A percentile compares a stretch with the other conserved stretches of the same genome.
phyloP scores from a whole-genome alignment of 1,140 invertebrate species.

The Atta colombica region DNA sequence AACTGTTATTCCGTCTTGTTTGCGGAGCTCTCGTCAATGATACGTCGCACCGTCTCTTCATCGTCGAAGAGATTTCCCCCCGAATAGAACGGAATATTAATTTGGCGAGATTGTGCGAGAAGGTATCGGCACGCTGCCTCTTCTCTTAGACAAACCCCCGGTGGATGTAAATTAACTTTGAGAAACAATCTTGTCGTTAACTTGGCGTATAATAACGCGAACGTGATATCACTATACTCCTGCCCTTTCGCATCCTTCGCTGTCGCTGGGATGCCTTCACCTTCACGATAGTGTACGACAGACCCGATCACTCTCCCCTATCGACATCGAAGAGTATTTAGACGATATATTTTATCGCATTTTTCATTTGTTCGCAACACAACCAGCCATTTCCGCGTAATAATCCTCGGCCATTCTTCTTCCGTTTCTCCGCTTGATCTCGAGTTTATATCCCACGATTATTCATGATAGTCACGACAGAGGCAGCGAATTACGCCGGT shows the following conservation, averaged over 20 bases:
- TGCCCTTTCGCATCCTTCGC: slow-evolving; percentile 54
- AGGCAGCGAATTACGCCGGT: not conserved
- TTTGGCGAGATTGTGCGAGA: slow-evolving; percentile 33
- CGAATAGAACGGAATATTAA: slow-evolving; percentile 65
- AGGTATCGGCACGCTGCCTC: slow-evolving; percentile 51
- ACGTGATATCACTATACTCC: slow-evolving; percentile 61
- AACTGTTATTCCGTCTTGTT: slow-evolving; percentile 57
- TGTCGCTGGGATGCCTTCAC: not conserved
- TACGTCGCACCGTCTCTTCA: slow-evolving; percentile 42
- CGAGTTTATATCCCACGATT: slow-evolving; percentile 40
- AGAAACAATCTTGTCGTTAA: slow-evolving; percentile 77
- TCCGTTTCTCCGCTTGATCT: not conserved
- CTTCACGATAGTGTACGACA: not conserved
- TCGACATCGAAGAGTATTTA: slow-evolving; percentile 11
- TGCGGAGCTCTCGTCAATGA: slow-evolving; percentile 35
- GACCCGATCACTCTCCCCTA: slow-evolving; percentile 23
- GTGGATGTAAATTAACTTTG: slow-evolving; percentile 78
- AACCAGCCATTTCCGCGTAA: not conserved
- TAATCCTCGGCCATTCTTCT: slow-evolving; percentile 31
- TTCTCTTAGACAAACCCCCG: slow-evolving; percentile 26
- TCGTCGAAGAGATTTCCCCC: slow-evolving; percentile 43
- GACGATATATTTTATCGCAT: slow-evolving; percentile 30
- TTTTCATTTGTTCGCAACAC: slow-evolving; percentile 1
- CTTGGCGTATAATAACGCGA: slow-evolving; percentile 75
- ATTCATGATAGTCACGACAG: slow-evolving; percentile 26